Conservation (phyloP, 2,113 vertebrate species). For the Nannobrachium achirus region DNA sequence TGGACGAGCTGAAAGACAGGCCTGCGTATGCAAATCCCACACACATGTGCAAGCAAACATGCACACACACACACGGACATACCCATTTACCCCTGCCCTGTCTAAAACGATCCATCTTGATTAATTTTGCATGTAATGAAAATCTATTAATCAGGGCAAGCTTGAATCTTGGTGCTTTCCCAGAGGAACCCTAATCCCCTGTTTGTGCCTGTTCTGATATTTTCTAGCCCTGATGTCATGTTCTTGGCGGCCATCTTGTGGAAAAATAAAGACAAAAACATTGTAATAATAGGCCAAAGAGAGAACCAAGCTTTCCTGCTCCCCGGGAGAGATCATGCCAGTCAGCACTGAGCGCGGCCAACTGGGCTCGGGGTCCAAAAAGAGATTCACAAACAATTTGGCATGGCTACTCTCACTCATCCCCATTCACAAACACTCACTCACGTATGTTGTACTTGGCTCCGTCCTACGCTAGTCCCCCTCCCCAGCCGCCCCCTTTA, state of each 20-base stretch:
- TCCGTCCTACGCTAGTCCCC: background rate
- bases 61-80: too few species aligned
- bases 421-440: slow-evolving; percentile 57
- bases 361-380: slow-evolving; percentile 57
- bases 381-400: slow-evolving; percentile 54
- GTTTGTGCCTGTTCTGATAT: slow-evolving; percentile 25
- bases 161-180: slow-evolving; percentile 40
- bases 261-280: slow-evolving; percentile 47
- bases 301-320: slow-evolving; percentile 21
- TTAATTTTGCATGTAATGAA: slow-evolving; percentile 66
- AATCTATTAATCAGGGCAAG: slow-evolving; percentile 59
- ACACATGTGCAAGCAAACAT: too few species aligned
- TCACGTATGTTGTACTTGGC: slow-evolving; percentile 59
- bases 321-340: slow-evolving; percentile 45
- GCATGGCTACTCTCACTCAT: slow-evolving; percentile 54
- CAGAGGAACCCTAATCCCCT: slow-evolving; percentile 32
- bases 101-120: slow-evolving; percentile 64
- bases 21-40: slow-evolving; percentile 64
- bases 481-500: background rate
- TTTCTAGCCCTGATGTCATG: slow-evolving; percentile 44
- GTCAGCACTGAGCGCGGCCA: slow-evolving; percentile 44
- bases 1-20: slow-evolving; percentile 53
- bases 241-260: slow-evolving; percentile 53
- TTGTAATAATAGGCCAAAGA: slow-evolving; percentile 33
- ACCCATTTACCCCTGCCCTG: too few species aligned